phyloP scores from a whole-genome alignment of 2,797 vertebrate genomes.

The Dallia pectoralis region DNA sequence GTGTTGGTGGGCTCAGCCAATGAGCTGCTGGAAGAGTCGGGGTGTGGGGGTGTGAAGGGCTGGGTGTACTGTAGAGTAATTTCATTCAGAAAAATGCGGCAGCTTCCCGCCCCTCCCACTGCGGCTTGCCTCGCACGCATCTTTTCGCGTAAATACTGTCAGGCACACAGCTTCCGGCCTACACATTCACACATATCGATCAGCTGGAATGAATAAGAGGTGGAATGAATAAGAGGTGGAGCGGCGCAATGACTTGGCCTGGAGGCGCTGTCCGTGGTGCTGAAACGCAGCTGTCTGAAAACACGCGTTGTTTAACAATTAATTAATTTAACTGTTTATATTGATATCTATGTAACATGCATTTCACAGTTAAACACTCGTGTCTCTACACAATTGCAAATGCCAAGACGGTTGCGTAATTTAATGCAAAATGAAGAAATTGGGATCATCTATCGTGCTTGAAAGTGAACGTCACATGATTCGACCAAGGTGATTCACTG shows the following conservation, averaged over 20 bases:
- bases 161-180: not conserved
- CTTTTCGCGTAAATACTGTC: slow-evolving; percentile 55
- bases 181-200: not conserved
- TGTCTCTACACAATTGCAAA: not conserved
- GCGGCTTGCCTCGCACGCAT: slow-evolving; percentile 61
- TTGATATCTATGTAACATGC: too few relatives aligned
- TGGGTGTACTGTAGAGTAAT: slow-evolving; percentile 62
- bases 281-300: slow-evolving; percentile 59
- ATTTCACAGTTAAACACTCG: too few relatives aligned
- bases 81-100: slow-evolving; percentile 87
- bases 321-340: not conserved
- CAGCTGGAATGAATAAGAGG: not conserved
- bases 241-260: slow-evolving; percentile 18
- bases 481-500: not conserved
- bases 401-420: not conserved
- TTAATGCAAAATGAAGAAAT: not conserved
- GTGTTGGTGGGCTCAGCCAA: slow-evolving; percentile 62
- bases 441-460: not conserved
- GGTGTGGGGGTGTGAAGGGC: slow-evolving; percentile 33
- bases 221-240: too few relatives aligned
- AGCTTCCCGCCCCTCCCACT: slow-evolving; percentile 76
- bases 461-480: not conserved
- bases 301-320: not conserved
- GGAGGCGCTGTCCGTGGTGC: slow-evolving; percentile 71
- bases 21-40: slow-evolving; percentile 37